Evolutionary conservation across 2,113 vertebrate species (phyloP).

Genomic region (Porphyrio hochstetteri): DNA sequence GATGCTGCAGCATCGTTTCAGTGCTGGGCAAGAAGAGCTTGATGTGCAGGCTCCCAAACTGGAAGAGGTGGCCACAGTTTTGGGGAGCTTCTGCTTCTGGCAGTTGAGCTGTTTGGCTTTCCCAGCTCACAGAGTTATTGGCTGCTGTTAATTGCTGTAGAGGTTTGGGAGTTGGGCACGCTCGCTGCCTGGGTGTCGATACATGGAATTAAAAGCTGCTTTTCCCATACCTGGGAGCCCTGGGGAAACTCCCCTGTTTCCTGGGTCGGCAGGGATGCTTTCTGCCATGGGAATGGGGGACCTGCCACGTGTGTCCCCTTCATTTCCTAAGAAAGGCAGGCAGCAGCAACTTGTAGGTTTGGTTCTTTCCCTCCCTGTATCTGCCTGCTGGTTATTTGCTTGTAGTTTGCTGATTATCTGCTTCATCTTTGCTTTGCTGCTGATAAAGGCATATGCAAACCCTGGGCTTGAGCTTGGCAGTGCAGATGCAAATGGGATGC

Average conservation of each 20-base stretch:
- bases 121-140: neutral
- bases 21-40: neutral
- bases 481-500: neutral
- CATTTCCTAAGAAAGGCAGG: neutral
- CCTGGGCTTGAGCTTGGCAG: neutral
- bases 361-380: neutral
- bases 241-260: neutral
- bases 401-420: neutral
- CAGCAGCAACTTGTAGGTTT: fast-evolving
- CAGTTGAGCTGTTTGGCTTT: neutral
- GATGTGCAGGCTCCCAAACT: fast-evolving
- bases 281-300: fast-evolving
- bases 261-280: neutral
- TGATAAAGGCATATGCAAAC: neutral
- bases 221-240: neutral
- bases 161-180: neutral
- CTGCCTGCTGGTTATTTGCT: neutral
- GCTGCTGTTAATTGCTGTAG: neutral
- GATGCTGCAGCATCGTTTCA: neutral
- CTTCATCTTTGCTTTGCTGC: neutral
- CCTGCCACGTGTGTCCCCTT: fast-evolving
- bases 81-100: neutral
- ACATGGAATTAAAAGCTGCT: neutral
- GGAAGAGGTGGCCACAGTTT: neutral
- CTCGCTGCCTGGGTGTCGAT: neutral